Evolutionary conservation across 2,113 vertebrate species (phyloP).

Genomic region (Centropus unirufus): DNA sequence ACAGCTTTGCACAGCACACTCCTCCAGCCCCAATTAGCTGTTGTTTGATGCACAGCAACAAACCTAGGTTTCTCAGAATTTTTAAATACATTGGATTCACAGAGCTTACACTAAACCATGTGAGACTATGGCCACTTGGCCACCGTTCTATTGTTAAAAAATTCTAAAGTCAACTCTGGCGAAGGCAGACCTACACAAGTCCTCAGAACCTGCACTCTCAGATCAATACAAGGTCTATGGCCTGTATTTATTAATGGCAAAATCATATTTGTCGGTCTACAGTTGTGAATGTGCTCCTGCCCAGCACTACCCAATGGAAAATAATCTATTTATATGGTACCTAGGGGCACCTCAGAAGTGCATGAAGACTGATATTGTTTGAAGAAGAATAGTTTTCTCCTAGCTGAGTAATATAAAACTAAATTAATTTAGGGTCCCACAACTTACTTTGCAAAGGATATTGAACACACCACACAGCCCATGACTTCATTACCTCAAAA

Average conservation of each 20-base stretch:
- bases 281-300: background rate
- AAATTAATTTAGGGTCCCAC: background rate
- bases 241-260: background rate
- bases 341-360: background rate
- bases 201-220: background rate
- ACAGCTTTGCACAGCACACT: background rate
- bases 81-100: background rate
- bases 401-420: background rate
- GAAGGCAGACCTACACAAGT: background rate
- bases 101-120: background rate
- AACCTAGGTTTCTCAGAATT: background rate
- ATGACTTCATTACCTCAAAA: conserved; percentile 10
- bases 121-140: background rate
- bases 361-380: background rate
- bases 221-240: background rate
- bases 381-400: background rate
- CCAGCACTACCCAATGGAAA: background rate
- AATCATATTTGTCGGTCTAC: background rate
- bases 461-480: background rate
- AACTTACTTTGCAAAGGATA: conserved; percentile 21
- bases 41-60: background rate
- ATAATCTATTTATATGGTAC: background rate
- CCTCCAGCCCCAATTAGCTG: background rate
- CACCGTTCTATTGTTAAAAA: background rate
- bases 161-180: background rate